Conservation (phyloP, 2,888 invertebrate species). For the Rotaria macrura region DNA sequence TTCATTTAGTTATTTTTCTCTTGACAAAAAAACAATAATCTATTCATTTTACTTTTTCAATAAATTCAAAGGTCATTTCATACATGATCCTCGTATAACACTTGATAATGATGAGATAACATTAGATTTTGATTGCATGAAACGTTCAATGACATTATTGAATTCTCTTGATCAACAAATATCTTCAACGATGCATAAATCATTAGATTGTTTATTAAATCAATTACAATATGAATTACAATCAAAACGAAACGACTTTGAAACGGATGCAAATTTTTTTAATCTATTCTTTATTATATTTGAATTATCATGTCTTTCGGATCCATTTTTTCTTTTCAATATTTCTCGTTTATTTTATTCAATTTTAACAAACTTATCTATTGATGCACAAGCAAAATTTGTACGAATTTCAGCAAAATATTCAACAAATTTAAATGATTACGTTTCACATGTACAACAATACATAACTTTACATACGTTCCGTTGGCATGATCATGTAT, state of each 20-base stretch:
- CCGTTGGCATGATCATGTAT: constrained; percentile 39
- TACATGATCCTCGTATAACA: not conserved
- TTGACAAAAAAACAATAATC: no score
- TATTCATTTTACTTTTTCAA: no score
- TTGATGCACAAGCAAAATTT: constrained; percentile 66
- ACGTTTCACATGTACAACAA: constrained; percentile 66
- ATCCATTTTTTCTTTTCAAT: constrained; percentile 67
- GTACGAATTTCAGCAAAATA: constrained; percentile 66
- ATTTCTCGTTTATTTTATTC: constrained; percentile 64
- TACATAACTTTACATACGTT: constrained; percentile 74
- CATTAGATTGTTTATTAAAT: not conserved
- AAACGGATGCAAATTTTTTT: constrained; percentile 14
- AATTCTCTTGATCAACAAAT: not conserved
- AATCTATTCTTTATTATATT: constrained; percentile 8
- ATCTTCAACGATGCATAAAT: not conserved
- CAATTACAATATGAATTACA: not conserved
- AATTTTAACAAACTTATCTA: constrained; percentile 64
- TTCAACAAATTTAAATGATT: not conserved
- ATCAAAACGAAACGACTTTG: not conserved
- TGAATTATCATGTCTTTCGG: constrained; percentile 58
- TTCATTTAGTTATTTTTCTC: not conserved
- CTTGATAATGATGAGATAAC: not conserved
- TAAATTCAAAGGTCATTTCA: not conserved
- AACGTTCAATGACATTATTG: not conserved
- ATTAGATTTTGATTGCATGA: not conserved